Conservation (phyloP, 2,113 vertebrate genomes). For the Scomber japonicus region DNA sequence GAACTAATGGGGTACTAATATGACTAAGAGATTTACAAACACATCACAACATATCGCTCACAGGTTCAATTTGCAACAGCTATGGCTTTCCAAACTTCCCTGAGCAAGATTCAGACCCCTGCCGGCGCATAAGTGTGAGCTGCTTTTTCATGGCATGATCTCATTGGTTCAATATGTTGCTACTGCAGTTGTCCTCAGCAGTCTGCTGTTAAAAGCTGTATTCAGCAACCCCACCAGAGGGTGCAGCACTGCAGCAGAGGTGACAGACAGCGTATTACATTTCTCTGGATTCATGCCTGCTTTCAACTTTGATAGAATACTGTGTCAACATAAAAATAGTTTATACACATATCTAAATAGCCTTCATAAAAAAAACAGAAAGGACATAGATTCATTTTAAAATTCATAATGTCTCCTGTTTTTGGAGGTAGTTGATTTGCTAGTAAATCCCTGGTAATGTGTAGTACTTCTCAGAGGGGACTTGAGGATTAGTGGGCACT, state of each 20-base stretch:
- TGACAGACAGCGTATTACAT: constrained; percentile 2
- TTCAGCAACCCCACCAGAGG: constrained; percentile 76
- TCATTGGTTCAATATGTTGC: constrained; percentile 33
- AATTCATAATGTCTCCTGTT: not conserved
- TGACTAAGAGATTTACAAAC: not conserved
- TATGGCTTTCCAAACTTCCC: not conserved
- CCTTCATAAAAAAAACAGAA: not conserved
- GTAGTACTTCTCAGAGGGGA: constrained; percentile 53
- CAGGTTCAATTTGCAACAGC: not conserved
- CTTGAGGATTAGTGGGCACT: constrained; percentile 72
- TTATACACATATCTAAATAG: not conserved
- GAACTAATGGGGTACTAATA: not conserved
- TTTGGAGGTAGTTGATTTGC: not conserved
- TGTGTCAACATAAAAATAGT: not conserved
- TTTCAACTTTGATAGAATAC: not conserved
- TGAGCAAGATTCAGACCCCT: constrained; percentile 14
- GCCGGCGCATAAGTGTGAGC: not conserved
- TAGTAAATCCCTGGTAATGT: constrained; percentile 40
- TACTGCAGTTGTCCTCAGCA: constrained; percentile 32
- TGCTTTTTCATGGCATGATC: constrained; percentile 7
- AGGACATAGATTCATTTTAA: not conserved
- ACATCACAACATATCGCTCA: not conserved
- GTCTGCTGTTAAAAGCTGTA: constrained; percentile 42
- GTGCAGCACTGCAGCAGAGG: constrained; percentile 67
- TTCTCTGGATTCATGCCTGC: constrained; percentile 30